Evolutionary conservation across 2,113 vertebrate species (phyloP).

Genomic region (Phoxinus phoxinus): DNA sequence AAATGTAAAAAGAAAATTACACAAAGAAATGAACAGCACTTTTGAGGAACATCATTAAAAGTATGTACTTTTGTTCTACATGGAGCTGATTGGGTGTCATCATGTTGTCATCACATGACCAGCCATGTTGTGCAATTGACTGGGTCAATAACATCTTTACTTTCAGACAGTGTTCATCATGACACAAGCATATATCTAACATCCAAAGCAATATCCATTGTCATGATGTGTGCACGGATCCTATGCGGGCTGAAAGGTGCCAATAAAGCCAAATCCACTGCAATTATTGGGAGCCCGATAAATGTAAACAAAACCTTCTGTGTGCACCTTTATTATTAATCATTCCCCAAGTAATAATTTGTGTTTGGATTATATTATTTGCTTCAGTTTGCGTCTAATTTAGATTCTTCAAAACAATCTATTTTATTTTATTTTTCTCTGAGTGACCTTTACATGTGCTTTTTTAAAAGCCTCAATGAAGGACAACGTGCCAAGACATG

Average conservation of each 20-base stretch:
- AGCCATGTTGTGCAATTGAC: no score
- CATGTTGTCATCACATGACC: background rate
- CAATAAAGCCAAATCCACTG: background rate
- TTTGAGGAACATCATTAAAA: background rate
- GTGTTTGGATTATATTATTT: background rate
- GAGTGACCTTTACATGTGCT: slow-evolving; percentile 37
- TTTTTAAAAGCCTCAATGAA: slow-evolving; percentile 29
- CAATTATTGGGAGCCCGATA: background rate
- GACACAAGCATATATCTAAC: background rate
- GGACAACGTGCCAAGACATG: slow-evolving; percentile 59
- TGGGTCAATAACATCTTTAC: no score
- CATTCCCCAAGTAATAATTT: background rate
- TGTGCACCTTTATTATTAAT: background rate
- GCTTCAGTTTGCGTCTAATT: background rate
- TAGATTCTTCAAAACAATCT: background rate
- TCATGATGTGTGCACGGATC: background rate
- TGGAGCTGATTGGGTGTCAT: background rate
- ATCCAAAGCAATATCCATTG: background rate
- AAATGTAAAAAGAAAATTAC: no score
- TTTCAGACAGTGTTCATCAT: no score
- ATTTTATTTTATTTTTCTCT: background rate
- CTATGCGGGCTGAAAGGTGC: background rate
- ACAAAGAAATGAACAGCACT: background rate
- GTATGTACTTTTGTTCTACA: background rate
- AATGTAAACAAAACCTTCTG: slow-evolving; percentile 14